Conservation (phyloP, 2,113 vertebrate species). For the Hipposideros armiger region DNA sequence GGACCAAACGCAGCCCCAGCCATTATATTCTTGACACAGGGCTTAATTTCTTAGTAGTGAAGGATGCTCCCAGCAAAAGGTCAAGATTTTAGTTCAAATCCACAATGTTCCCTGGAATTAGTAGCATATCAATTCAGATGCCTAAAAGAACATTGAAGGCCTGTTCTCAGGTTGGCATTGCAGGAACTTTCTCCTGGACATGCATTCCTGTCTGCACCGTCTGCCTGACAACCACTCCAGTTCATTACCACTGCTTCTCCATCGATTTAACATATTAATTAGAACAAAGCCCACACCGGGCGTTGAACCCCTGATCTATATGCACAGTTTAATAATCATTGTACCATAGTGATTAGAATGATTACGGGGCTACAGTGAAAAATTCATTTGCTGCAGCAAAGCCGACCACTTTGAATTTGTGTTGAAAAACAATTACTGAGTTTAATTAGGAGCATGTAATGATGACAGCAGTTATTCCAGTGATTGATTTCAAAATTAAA, state of each 20-base stretch:
- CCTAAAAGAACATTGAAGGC: conserved; percentile 54
- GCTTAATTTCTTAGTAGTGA: neutral
- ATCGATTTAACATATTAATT: conserved; percentile 85
- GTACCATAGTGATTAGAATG: conserved; percentile 85
- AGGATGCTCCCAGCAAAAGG: neutral
- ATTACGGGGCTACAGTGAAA: conserved; percentile 85
- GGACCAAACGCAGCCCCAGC: neutral
- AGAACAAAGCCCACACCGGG: conserved; percentile 80
- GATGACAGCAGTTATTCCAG: conserved; percentile 89
- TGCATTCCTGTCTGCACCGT: conserved; percentile 39
- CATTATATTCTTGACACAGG: neutral
- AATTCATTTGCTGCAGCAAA: conserved; percentile 86
- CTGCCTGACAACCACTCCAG: conserved; percentile 68
- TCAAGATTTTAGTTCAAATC: conserved; percentile 44
- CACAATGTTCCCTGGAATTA: neutral
- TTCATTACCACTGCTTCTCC: conserved; percentile 72
- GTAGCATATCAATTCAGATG: neutral
- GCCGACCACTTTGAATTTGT: conserved; percentile 86
- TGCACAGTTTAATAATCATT: conserved; percentile 85
- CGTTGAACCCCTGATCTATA: conserved; percentile 85
- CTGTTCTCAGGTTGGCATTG: neutral
- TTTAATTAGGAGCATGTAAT: conserved; percentile 89
- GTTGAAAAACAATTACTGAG: conserved; percentile 89
- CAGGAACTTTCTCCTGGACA: neutral
- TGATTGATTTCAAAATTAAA: conserved; percentile 89